Evolutionary conservation across 1,140 invertebrate species (phyloP).

Genomic region (Ruditapes philippinarum): DNA sequence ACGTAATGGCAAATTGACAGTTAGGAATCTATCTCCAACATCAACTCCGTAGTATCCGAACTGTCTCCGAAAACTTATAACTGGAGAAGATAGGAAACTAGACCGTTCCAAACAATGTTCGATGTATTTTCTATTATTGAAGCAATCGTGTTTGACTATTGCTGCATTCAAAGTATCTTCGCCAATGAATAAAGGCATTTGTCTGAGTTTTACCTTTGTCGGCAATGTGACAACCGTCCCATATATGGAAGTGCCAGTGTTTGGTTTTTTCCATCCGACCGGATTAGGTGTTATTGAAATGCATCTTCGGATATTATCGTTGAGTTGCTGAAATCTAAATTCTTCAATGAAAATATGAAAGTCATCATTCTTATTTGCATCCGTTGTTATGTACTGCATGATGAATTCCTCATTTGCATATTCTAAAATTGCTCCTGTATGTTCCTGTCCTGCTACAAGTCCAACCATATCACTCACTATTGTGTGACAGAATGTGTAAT

Average conservation of each 20-base stretch:
- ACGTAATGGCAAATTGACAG: background rate
- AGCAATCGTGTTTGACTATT: background rate
- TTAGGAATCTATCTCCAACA: background rate
- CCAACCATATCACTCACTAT: conserved; percentile 35
- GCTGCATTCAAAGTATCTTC: background rate
- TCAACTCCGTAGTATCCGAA: background rate
- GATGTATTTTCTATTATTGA: background rate
- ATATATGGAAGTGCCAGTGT: too few relatives aligned
- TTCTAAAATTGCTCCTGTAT: background rate
- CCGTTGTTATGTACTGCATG: background rate
- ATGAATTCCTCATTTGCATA: conserved; percentile 14
- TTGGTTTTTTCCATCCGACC: too few relatives aligned
- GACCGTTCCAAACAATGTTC: background rate
- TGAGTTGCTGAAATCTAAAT: background rate
- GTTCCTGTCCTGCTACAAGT: conserved; percentile 24
- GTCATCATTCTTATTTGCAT: background rate
- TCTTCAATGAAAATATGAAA: background rate
- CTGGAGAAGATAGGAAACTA: background rate
- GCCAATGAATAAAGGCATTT: too few relatives aligned
- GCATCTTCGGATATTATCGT: background rate
- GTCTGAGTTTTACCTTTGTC: too few relatives aligned
- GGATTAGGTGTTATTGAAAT: too few relatives aligned
- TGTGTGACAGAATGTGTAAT: conserved; percentile 21
- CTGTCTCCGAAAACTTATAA: background rate
- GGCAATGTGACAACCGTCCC: too few relatives aligned